These are phyloP conservation scores for Cygnus atratus DNA, from an alignment of 2,113 vertebrate genomes.

Conservation along the genomic window DNA sequence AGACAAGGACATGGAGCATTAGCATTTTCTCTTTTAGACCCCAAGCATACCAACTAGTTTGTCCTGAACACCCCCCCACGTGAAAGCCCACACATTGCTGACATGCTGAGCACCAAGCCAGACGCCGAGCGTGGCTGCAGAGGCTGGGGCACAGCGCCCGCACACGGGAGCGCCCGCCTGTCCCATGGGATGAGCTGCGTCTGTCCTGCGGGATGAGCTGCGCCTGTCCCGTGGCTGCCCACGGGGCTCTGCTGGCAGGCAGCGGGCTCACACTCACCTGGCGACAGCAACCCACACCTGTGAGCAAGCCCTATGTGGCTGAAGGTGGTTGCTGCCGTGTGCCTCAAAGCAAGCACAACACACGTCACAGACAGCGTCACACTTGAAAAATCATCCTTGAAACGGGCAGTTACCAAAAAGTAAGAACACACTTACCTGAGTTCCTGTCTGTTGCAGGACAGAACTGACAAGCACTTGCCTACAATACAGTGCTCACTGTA, in stretches of 20 bases:
- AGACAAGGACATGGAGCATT: background rate
- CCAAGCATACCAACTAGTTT: accelerated
- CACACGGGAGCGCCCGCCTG: accelerated
- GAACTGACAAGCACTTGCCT: accelerated
- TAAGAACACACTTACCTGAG: accelerated
- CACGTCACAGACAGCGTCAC: accelerated
- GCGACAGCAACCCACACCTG: constrained; percentile 37
- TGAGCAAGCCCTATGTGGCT: background rate
- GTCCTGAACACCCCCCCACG: accelerated
- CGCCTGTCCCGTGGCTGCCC: accelerated
- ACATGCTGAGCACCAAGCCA: accelerated
- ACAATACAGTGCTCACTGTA: accelerated
- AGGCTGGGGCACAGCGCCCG: accelerated
- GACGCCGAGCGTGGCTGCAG: accelerated
- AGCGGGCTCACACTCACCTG: background rate
- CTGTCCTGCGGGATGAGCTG: background rate
- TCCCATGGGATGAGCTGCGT: accelerated
- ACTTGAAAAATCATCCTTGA: accelerated
- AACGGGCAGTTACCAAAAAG: accelerated
- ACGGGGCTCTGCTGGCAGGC: background rate
- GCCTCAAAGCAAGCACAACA: background rate
- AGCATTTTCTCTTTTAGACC: background rate
- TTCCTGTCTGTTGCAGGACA: background rate
- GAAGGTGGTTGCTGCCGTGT: accelerated
- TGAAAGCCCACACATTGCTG: accelerated